Percentiles rank a stretch among this genome's conserved stretches.
phyloP scores from a whole-genome alignment of 2,113 vertebrate species.

The Electrona antarctica region DNA sequence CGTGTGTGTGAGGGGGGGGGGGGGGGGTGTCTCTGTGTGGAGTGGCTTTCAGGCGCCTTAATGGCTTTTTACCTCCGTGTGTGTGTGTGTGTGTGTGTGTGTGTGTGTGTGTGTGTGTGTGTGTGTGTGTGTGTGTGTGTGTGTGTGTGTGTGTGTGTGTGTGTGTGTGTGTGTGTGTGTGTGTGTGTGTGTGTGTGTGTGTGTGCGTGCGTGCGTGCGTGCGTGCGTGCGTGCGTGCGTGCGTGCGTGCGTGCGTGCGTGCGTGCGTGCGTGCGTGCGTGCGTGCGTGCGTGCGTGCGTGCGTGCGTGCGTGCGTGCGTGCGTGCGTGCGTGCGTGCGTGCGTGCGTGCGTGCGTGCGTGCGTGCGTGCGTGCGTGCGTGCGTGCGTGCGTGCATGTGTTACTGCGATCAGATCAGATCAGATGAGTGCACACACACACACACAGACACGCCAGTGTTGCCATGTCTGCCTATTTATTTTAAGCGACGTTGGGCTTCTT shows the following conservation, averaged over 20 bases:
- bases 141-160: background rate
- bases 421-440: too few relatives aligned
- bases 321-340: slow-evolving; percentile 6
- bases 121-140: background rate
- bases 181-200: background rate
- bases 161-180: slow-evolving; percentile 8
- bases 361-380: background rate
- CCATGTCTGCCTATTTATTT: too few relatives aligned
- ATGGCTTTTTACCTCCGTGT: slow-evolving; percentile 64
- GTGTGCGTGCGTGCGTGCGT: background rate
- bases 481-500: too few relatives aligned
- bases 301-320: background rate
- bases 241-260: slow-evolving; percentile 7
- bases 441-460: too few relatives aligned
- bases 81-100: slow-evolving; percentile 8
- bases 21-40: slow-evolving; percentile 64
- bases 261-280: background rate
- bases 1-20: slow-evolving; percentile 41
- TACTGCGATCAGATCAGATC: too few relatives aligned
- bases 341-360: background rate
- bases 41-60: slow-evolving; percentile 67
- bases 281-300: background rate
- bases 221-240: too few relatives aligned
- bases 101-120: background rate
- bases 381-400: too few relatives aligned